These are phyloP conservation scores for Mactromeris polynyma DNA, from an alignment of 2,888 invertebrate genomes.

Conservation along the genomic window DNA sequence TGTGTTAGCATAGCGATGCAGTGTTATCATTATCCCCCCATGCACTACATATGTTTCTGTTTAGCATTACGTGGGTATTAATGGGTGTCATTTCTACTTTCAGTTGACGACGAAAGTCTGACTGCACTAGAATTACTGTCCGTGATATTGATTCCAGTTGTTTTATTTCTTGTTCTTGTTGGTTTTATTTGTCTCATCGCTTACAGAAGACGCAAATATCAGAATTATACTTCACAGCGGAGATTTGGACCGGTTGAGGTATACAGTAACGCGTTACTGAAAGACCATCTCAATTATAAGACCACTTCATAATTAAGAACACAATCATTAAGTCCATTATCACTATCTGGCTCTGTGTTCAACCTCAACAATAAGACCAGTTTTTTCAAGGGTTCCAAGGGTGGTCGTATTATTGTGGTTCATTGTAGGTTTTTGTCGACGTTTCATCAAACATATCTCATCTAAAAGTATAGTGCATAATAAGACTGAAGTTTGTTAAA, in stretches of 20 bases:
- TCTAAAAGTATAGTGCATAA: no score
- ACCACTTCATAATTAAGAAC: no score
- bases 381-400: no score
- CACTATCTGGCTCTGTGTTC: no score
- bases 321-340: no score
- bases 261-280: no score
- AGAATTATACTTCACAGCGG: conserved; percentile 16
- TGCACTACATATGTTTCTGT: not conserved
- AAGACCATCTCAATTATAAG: no score
- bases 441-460: no score
- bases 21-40: not conserved
- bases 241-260: conserved; percentile 61
- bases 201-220: conserved; percentile 24
- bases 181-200: conserved; percentile 33
- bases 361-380: no score
- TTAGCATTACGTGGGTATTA: not conserved
- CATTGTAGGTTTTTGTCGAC: no score
- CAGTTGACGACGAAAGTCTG: not conserved
- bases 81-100: not conserved
- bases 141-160: conserved; percentile 42
- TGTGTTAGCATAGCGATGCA: not conserved
- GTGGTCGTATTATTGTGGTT: no score
- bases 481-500: no score
- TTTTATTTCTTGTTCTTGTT: conserved; percentile 38
- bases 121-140: conserved; percentile 37